Percentiles rank a stretch among this genome's conserved stretches.
phyloP scores from a whole-genome alignment of 2,888 invertebrate species.

The Lampropteryx suffumata region DNA sequence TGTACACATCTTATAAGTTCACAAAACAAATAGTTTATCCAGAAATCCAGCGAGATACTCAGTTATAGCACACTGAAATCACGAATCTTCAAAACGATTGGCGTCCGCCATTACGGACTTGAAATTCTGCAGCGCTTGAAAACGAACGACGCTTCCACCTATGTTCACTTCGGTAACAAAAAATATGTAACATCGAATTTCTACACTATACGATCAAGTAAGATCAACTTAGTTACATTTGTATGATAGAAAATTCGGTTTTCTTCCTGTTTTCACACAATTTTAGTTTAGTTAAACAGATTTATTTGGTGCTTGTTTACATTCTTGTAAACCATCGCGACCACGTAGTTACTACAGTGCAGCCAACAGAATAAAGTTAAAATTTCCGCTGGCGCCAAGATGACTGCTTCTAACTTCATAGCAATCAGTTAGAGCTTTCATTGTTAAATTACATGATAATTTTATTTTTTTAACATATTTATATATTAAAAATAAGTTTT shows the following conservation, averaged over 20 bases:
- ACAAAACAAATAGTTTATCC: constrained; percentile 71
- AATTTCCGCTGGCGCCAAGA: constrained; percentile 77
- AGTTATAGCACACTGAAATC: constrained; percentile 80
- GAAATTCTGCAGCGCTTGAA: constrained; percentile 76
- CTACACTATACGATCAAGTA: constrained; percentile 6
- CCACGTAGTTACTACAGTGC: constrained; percentile 75
- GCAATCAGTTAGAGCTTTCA: constrained; percentile 6
- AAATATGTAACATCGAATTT: constrained; percentile 53
- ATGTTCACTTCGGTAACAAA: constrained; percentile 77
- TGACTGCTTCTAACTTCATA: constrained; percentile 54
- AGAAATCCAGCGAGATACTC: constrained; percentile 59
- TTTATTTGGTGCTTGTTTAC: constrained; percentile 70
- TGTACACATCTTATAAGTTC: constrained; percentile 63
- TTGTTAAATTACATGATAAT: background rate
- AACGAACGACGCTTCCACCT: constrained; percentile 72
- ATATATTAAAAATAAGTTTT: too few species aligned
- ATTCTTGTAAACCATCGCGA: constrained; percentile 72
- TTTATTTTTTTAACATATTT: background rate
- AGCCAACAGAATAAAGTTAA: constrained; percentile 57
- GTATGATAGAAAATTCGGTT: constrained; percentile 10
- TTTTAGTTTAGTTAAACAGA: constrained; percentile 18
- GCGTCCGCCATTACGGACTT: constrained; percentile 83
- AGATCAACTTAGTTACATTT: background rate
- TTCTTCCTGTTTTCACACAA: constrained; percentile 22
- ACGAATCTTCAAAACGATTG: constrained; percentile 82